A percentile compares a stretch with the other conserved stretches of the same genome.
These are phyloP conservation scores for Solea solea DNA, from an alignment of 2,113 vertebrate species.

Conservation along the genomic window DNA sequence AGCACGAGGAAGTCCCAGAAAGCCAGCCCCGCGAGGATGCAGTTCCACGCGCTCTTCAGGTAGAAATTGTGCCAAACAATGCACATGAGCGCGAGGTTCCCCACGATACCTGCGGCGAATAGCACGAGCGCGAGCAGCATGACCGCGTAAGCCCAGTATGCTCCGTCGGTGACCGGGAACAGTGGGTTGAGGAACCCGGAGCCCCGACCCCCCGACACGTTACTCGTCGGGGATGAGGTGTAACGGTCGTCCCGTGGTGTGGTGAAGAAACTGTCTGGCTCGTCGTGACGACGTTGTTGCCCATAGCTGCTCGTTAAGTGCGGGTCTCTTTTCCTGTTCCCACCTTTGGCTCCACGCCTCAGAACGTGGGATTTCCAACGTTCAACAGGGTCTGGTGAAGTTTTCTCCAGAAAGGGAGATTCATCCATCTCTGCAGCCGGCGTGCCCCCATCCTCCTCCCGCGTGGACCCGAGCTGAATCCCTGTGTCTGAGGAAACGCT, in stretches of 20 bases:
- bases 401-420: background rate
- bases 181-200: slow-evolving; percentile 84
- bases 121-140: slow-evolving; percentile 90
- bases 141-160: slow-evolving; percentile 88
- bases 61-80: slow-evolving; percentile 94
- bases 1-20: slow-evolving; percentile 96
- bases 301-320: slow-evolving; percentile 68
- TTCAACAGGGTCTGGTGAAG: background rate
- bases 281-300: slow-evolving; percentile 59
- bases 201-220: slow-evolving; percentile 25
- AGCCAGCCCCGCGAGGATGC: slow-evolving; percentile 91
- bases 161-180: slow-evolving; percentile 86
- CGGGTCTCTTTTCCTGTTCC: slow-evolving; percentile 64
- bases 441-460: slow-evolving; percentile 12
- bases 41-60: slow-evolving; percentile 95
- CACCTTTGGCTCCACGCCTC: slow-evolving; percentile 78
- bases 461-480: background rate
- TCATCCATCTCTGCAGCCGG: background rate
- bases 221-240: slow-evolving; percentile 38
- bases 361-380: background rate
- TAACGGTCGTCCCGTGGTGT: slow-evolving; percentile 60
- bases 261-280: slow-evolving; percentile 75
- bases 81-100: slow-evolving; percentile 95
- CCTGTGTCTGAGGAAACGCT: background rate
- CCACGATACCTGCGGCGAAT: slow-evolving; percentile 89